Conservation (phyloP, 2,113 vertebrate genomes). For the Peromyscus polionotus region DNA sequence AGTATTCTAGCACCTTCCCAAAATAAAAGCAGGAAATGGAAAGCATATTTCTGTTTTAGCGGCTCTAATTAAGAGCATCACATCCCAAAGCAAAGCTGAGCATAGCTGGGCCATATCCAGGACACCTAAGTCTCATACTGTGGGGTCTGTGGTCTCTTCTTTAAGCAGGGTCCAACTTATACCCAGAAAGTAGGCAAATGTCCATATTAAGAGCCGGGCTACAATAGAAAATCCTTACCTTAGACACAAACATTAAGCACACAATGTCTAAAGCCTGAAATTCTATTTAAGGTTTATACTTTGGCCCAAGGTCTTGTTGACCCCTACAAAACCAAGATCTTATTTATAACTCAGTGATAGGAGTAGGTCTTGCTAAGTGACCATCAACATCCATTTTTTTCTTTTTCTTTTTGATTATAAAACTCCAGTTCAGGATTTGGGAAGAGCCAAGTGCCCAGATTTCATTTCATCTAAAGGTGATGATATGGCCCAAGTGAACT, state of each 20-base stretch:
- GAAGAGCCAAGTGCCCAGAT: conserved; percentile 6
- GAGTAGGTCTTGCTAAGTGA: conserved; percentile 25
- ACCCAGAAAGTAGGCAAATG: not conserved
- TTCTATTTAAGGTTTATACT: conserved; percentile 32
- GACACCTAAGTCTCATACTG: not conserved
- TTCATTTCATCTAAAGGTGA: conserved; percentile 11
- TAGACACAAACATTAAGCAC: conserved; percentile 41
- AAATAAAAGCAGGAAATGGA: conserved; percentile 58
- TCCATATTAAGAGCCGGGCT: not conserved
- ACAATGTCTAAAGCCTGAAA: conserved; percentile 32
- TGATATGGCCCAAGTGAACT: conserved; percentile 24
- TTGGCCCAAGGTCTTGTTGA: conserved; percentile 33
- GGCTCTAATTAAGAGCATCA: conserved; percentile 38
- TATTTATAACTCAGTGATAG: conserved; percentile 26
- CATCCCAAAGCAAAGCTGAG: conserved; percentile 35
- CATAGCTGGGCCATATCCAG: conserved; percentile 16
- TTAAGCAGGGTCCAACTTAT: conserved; percentile 21
- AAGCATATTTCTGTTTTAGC: conserved; percentile 42
- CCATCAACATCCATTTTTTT: not conserved
- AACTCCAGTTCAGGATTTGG: not conserved
- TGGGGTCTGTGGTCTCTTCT: conserved; percentile 38
- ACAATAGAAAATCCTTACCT: conserved; percentile 23
- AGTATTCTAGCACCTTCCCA: conserved; percentile 31
- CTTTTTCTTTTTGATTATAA: conserved; percentile 32
- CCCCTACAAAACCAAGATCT: not conserved